These are phyloP conservation scores for Bovichtus variegatus DNA, from an alignment of 2,797 vertebrate species.

Conservation along the genomic window DNA sequence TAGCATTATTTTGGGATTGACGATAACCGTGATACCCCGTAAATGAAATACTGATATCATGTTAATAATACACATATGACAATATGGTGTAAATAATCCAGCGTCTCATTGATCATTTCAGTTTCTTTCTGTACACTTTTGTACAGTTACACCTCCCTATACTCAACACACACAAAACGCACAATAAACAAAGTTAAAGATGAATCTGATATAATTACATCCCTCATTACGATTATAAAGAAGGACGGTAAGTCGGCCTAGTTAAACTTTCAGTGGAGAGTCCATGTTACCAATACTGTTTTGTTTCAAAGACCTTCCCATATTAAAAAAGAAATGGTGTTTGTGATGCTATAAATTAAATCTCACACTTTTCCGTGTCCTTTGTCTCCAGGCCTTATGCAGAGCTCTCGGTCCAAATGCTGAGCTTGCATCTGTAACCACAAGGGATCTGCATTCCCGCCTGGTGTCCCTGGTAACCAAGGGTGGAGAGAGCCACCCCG, in stretches of 20 bases:
- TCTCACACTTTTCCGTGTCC: not conserved
- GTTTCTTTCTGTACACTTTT: too few species aligned
- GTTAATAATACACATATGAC: too few species aligned
- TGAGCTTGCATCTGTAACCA: constrained; percentile 78
- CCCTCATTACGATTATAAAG: not conserved
- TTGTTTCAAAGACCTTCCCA: not conserved
- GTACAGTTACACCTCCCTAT: too few species aligned
- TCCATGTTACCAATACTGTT: not conserved
- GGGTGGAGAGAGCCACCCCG: constrained; percentile 57
- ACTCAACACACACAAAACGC: too few species aligned
- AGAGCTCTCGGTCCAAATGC: constrained; percentile 62
- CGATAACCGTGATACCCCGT: too few species aligned
- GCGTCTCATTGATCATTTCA: too few species aligned
- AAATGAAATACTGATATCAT: too few species aligned
- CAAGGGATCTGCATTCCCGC: constrained; percentile 67
- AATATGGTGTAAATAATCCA: too few species aligned
- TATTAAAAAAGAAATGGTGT: not conserved
- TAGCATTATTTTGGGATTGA: too few species aligned
- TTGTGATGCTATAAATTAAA: not conserved
- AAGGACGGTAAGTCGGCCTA: not conserved
- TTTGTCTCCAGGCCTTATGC: constrained; percentile 69
- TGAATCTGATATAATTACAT: too few species aligned
- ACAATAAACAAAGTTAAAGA: too few species aligned
- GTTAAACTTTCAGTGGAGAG: too few species aligned
- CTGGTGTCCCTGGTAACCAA: constrained; percentile 78